A percentile compares a stretch with the other conserved stretches of the same genome.
phyloP scores from a whole-genome alignment of 2,797 vertebrate species.

The Xenopus petersii region DNA sequence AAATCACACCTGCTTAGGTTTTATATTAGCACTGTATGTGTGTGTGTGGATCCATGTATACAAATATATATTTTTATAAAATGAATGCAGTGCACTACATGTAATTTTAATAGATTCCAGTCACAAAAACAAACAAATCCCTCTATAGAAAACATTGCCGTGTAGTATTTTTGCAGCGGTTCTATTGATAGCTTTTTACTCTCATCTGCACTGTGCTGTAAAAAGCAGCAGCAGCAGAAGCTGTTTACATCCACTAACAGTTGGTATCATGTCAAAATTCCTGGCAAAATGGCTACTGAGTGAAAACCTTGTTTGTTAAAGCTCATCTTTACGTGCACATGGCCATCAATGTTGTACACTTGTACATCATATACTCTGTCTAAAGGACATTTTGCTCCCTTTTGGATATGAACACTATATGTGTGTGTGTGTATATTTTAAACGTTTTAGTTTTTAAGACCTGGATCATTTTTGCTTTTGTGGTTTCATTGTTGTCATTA shows the following conservation, averaged over 20 bases:
- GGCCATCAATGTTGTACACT: constrained; percentile 16
- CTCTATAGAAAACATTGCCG: not conserved
- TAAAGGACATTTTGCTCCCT: not conserved
- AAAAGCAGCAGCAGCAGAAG: constrained; percentile 30
- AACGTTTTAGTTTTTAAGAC: too few relatives aligned
- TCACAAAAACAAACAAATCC: too few relatives aligned
- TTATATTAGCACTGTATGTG: too few relatives aligned
- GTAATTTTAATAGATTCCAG: too few relatives aligned
- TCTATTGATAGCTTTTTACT: not conserved
- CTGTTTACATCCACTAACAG: constrained; percentile 59
- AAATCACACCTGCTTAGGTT: constrained; percentile 39
- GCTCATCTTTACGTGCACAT: constrained; percentile 35
- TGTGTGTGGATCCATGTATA: too few relatives aligned
- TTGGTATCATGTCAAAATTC: constrained; percentile 58
- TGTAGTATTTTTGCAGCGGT: constrained; percentile 4
- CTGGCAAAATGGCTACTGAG: constrained; percentile 65
- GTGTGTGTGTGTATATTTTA: too few relatives aligned
- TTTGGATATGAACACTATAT: not conserved
- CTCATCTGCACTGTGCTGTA: constrained; percentile 1
- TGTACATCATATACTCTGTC: not conserved
- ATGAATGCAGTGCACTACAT: too few relatives aligned
- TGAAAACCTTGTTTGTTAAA: constrained; percentile 54
- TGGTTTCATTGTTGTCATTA: too few relatives aligned
- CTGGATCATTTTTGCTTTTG: too few relatives aligned
- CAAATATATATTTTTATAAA: too few relatives aligned